A percentile compares a stretch with the other conserved stretches of the same genome.
These are phyloP conservation scores for Lepidochrysops patricia DNA, from an alignment of 2,888 invertebrate species.

Conservation along the genomic window DNA sequence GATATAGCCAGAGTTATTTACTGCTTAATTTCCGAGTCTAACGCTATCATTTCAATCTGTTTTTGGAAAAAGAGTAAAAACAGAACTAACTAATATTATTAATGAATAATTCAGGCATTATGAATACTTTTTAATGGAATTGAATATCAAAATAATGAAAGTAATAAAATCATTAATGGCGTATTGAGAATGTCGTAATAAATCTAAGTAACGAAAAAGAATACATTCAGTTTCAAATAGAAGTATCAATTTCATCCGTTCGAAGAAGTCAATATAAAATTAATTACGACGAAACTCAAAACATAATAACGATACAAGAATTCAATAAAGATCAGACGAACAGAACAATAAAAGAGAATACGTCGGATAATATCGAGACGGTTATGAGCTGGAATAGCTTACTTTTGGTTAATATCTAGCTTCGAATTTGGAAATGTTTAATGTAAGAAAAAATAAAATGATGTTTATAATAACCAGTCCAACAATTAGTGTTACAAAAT, in stretches of 20 bases:
- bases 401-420: background rate
- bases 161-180: too few relatives aligned
- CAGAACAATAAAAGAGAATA: background rate
- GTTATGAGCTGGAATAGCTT: background rate
- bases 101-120: too few relatives aligned
- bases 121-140: too few relatives aligned
- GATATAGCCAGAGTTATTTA: background rate
- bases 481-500: background rate
- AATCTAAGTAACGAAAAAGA: background rate
- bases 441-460: background rate
- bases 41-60: background rate
- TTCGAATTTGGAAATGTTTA: background rate
- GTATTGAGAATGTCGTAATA: background rate
- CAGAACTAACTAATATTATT: too few relatives aligned
- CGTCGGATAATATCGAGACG: background rate
- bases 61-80: background rate
- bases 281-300: background rate
- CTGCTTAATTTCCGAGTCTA: background rate
- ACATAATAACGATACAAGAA: conserved; percentile 7
- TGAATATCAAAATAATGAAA: too few relatives aligned
- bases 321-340: conserved; percentile 5
- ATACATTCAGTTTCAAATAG: background rate
- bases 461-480: too few relatives aligned
- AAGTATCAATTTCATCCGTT: background rate
- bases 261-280: conserved; percentile 5